Conservation (phyloP, 2,113 vertebrate species). For the Actenoides hombroni region DNA sequence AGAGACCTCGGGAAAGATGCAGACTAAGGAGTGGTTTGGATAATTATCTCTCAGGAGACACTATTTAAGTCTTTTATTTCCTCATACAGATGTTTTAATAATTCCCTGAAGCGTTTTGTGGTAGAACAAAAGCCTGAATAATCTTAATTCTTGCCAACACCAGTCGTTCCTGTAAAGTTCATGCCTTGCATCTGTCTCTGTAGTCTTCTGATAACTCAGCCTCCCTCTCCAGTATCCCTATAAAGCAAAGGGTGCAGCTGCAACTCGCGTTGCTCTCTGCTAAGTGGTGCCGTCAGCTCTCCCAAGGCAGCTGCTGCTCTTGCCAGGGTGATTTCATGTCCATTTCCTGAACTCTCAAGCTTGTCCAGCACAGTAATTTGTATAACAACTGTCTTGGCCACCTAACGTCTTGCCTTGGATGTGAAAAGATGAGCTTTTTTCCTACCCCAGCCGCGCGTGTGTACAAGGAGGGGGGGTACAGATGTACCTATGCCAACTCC, state of each 20-base stretch:
- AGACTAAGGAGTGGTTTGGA: not conserved
- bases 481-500: not conserved
- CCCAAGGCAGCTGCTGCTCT: not conserved
- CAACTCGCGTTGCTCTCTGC: fast-evolving
- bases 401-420: not conserved
- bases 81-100: not conserved
- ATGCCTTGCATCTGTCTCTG: not conserved
- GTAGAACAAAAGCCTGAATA: not conserved
- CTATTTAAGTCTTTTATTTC: not conserved
- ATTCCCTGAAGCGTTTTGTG: not conserved
- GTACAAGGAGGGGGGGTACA: not conserved
- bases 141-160: not conserved
- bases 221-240: not conserved
- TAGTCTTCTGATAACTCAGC: not conserved
- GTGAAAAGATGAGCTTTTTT: not conserved
- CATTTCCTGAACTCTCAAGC: not conserved
- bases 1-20: not conserved
- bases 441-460: not conserved
- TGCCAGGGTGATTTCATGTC: not conserved
- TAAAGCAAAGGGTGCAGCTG: not conserved
- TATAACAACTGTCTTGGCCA: not conserved
- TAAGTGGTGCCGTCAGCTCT: not conserved
- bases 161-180: not conserved
- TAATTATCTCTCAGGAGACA: not conserved
- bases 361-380: not conserved